These are phyloP conservation scores for Catagonus wagneri DNA, from an alignment of 2,113 vertebrate species.

Conservation along the genomic window DNA sequence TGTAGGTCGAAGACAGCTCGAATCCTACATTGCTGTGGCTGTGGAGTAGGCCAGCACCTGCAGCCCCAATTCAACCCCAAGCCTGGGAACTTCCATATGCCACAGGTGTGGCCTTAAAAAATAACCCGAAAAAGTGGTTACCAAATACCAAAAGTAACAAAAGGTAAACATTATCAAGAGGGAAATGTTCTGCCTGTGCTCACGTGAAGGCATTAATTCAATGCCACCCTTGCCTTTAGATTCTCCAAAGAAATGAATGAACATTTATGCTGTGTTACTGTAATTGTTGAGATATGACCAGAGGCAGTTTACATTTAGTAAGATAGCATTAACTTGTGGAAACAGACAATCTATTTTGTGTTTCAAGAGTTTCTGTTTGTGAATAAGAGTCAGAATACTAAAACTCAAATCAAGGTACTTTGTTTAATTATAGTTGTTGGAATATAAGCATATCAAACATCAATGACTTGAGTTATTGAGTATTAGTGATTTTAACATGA, in stretches of 20 bases:
- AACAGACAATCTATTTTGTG: constrained; percentile 25
- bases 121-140: no score
- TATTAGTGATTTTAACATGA: constrained; percentile 85
- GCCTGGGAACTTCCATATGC: no score
- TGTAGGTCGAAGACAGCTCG: no score
- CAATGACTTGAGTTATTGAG: constrained; percentile 82
- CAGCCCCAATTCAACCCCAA: no score
- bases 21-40: no score
- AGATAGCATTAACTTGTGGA: not conserved
- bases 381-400: constrained; percentile 19
- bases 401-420: constrained; percentile 78
- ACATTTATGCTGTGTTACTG: constrained; percentile 43
- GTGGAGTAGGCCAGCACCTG: no score
- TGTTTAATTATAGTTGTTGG: constrained; percentile 77
- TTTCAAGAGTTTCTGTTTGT: constrained; percentile 36
- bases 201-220: not conserved
- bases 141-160: not conserved
- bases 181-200: not conserved
- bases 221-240: not conserved
- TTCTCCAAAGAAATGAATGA: constrained; percentile 19
- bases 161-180: not conserved
- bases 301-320: constrained; percentile 14
- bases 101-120: no score
- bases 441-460: constrained; percentile 76
- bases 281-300: constrained; percentile 42